Percentiles rank a stretch among this genome's conserved stretches.
These are phyloP conservation scores for Standfussiana lucernea DNA, from an alignment of 2,888 invertebrate genomes.

Conservation along the genomic window DNA sequence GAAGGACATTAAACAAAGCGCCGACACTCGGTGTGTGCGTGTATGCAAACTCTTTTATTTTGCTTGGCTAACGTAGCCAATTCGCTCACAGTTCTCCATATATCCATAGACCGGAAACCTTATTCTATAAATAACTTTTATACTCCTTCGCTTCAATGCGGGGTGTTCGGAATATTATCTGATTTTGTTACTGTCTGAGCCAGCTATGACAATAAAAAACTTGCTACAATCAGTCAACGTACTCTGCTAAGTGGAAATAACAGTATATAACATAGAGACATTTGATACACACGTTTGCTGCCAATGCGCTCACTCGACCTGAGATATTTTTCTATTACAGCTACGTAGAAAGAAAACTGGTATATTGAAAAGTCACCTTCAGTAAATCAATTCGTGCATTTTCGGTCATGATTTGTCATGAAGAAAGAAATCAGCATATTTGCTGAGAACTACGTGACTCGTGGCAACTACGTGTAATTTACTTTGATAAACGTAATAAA, in stretches of 20 bases:
- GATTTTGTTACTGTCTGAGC: conserved; percentile 40
- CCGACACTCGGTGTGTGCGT: conserved; percentile 25
- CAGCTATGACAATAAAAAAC: conserved; percentile 31
- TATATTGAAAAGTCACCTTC: conserved; percentile 52
- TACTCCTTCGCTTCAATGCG: conserved; percentile 44
- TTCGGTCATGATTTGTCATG: conserved; percentile 28
- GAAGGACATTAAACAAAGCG: conserved; percentile 34
- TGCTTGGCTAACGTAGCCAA: conserved; percentile 38
- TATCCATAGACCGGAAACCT: conserved; percentile 61
- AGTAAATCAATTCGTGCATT: conserved; percentile 8
- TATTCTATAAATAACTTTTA: conserved; percentile 64
- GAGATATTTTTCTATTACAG: conserved; percentile 20
- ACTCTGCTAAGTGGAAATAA: conserved; percentile 35
- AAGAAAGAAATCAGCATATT: conserved; percentile 31
- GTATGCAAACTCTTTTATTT: conserved; percentile 43
- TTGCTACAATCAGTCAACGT: conserved; percentile 42
- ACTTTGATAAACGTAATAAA: conserved; percentile 53
- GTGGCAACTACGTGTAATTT: conserved; percentile 20
- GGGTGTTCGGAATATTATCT: conserved; percentile 48
- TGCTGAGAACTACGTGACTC: conserved; percentile 32
- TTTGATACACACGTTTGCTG: conserved; percentile 34
- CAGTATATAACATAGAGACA: conserved; percentile 32
- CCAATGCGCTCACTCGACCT: conserved; percentile 27
- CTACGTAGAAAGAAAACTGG: conserved; percentile 3
- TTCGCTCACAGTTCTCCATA: conserved; percentile 52